Evolutionary conservation across 1,140 invertebrate genomes (phyloP).

Genomic region (Dinothrombium tinctorium): DNA sequence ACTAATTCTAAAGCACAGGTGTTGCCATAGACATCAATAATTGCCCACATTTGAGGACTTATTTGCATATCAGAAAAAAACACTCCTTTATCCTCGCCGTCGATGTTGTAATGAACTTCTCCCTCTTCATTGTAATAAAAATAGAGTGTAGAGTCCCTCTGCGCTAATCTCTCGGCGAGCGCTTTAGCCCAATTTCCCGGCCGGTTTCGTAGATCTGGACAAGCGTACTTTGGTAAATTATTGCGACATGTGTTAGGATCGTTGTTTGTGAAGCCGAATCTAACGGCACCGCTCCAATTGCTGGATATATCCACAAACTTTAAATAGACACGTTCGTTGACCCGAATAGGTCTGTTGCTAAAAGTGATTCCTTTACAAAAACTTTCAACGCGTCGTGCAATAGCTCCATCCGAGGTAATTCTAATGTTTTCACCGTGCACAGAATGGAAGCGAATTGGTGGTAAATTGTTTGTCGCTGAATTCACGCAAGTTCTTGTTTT

Average conservation of each 20-base stretch:
- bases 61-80: conserved; percentile 78
- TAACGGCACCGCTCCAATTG: conserved; percentile 87
- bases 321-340: conserved; percentile 38
- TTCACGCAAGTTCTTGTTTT: too few relatives aligned
- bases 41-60: conserved; percentile 58
- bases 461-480: background rate
- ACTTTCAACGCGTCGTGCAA: conserved; percentile 63
- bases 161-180: conserved; percentile 66
- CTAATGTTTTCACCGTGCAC: conserved; percentile 79
- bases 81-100: conserved; percentile 81
- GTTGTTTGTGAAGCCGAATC: conserved; percentile 83
- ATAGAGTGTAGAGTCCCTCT: conserved; percentile 58
- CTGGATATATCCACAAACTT: conserved; percentile 75
- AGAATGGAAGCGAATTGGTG: background rate
- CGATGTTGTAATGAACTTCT: conserved; percentile 80
- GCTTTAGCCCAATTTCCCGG: conserved; percentile 94
- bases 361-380: conserved; percentile 95
- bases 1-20: conserved; percentile 70
- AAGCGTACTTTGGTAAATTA: conserved; percentile 30
- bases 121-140: conserved; percentile 75
- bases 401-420: conserved; percentile 48
- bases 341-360: conserved; percentile 61
- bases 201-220: conserved; percentile 75
- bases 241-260: conserved; percentile 52
- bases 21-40: conserved; percentile 92